Evolutionary conservation across 2,888 invertebrate genomes (phyloP).

Genomic region (Orthonychiurus folsomi): DNA sequence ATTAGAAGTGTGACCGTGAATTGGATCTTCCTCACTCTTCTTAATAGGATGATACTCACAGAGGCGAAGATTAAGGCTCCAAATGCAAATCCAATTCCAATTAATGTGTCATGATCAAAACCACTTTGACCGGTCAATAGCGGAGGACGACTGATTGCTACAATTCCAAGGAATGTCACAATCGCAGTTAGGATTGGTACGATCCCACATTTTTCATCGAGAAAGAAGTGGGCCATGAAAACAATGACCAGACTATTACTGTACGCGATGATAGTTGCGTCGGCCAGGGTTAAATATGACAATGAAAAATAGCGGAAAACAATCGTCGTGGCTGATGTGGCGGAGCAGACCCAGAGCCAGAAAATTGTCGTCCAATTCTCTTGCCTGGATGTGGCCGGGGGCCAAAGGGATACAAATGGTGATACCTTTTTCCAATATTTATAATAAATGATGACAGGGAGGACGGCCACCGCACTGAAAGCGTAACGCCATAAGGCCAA

Average conservation of each 20-base stretch:
- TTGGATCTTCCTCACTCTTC: conserved; percentile 25
- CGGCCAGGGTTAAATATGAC: conserved; percentile 25
- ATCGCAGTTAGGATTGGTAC: conserved; percentile 20
- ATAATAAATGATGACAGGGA: not conserved
- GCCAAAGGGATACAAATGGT: not conserved
- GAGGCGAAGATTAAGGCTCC: conserved; percentile 23
- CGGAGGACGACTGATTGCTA: conserved; percentile 25
- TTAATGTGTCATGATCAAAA: conserved; percentile 20
- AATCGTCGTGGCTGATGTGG: not conserved
- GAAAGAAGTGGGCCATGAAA: conserved; percentile 26
- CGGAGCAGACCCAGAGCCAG: not conserved
- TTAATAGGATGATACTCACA: conserved; percentile 20
- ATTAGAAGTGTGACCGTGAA: conserved; percentile 24
- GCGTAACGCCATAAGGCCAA: not conserved
- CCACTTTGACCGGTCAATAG: conserved; percentile 19
- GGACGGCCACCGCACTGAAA: not conserved
- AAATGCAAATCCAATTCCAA: conserved; percentile 21
- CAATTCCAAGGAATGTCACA: conserved; percentile 17
- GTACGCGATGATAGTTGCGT: conserved; percentile 20
- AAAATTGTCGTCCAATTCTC: not conserved
- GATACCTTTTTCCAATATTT: not conserved
- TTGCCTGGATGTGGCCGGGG: not conserved
- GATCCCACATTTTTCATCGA: conserved; percentile 25
- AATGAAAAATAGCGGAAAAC: conserved; percentile 27
- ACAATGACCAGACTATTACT: conserved; percentile 28